These are phyloP conservation scores for Dryoscopus gambensis DNA, from an alignment of 2,113 vertebrate genomes.

Conservation along the genomic window DNA sequence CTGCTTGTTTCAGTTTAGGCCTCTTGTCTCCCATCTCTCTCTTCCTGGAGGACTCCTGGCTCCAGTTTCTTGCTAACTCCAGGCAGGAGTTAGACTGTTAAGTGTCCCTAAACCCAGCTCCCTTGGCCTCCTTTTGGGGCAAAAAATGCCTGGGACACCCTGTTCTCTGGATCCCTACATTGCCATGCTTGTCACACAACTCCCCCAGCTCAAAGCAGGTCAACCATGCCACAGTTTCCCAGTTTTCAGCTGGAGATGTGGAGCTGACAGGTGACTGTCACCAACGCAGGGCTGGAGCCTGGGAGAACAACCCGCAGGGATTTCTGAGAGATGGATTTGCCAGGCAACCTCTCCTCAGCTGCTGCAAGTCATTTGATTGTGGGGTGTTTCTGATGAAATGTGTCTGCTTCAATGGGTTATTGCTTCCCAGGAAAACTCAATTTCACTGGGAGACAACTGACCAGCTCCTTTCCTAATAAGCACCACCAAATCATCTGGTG, in stretches of 20 bases:
- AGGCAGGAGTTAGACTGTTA: too few relatives aligned
- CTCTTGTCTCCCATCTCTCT: background rate
- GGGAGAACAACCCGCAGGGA: background rate
- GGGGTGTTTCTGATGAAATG: background rate
- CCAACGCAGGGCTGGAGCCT: rapidly evolving
- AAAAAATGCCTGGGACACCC: background rate
- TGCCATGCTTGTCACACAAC: background rate
- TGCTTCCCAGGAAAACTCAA: constrained; percentile 20
- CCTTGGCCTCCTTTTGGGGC: background rate
- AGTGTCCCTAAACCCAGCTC: background rate
- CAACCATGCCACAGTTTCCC: background rate
- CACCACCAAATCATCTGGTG: background rate
- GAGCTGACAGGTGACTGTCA: background rate
- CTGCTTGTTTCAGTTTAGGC: background rate
- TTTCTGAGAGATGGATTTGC: background rate
- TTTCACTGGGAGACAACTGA: constrained; percentile 2
- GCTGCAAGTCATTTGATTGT: background rate
- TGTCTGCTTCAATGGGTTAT: background rate
- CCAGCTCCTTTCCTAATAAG: constrained; percentile 18
- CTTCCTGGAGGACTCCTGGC: background rate
- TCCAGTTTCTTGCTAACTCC: background rate
- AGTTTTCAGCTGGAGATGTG: background rate
- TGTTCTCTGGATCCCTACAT: background rate
- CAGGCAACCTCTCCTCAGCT: background rate
- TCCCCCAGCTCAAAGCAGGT: background rate